Base-by-base conservation (phyloP, 2,888 invertebrate species). In the Unio pictorum region DNA sequence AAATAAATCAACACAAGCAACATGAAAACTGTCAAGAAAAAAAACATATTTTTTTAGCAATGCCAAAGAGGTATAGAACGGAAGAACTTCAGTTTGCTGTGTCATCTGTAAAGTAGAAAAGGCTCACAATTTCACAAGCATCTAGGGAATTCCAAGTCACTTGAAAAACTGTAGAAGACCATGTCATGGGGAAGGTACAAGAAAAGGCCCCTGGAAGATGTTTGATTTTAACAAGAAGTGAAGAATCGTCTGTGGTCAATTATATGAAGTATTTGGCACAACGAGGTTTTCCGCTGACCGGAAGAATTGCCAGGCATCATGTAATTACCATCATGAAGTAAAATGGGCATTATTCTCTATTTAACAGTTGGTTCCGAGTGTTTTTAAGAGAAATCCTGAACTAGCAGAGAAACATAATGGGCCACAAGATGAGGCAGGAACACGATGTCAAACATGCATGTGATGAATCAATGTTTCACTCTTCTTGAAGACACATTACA, bases 301-400 rank as follows among this genome's bases (percentile, higher is more conserved):
- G 60, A n/a, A 4, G 3, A 4, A 68, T 68, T 45, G 23, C 23
- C 23, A n/a, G 58, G 8, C 59, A 57, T 18, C 63, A 28, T 26
- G 55, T 64, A 11, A 64, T 63, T 59, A 11, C 63, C 3, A 26
- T 64, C 15, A 11, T 63, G 2, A 64, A 68, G 59, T 55, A 60
- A 26, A 30, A 30, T n/a, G 60, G 55, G 11, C 26, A 45, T 28
- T 15, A 3, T 18, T 23, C 69, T 11, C 5, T 7, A 3, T 45
- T 69, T 11, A 69, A 69, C 56, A 7, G 23, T 69, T 66, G 69
- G 69, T 58, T 69, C 23, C 15, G 62, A 28, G 23, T 26, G 0
- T 1, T 66, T 69, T 54, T 17, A 23, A 4, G 18, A 56, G 66
- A 28, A 65, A 69, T 34, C 62, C 66, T 11, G 62, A 69, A 58